Evolutionary conservation across 2,797 vertebrate species (phyloP).

Genomic region (Anguilla obscura): DNA sequence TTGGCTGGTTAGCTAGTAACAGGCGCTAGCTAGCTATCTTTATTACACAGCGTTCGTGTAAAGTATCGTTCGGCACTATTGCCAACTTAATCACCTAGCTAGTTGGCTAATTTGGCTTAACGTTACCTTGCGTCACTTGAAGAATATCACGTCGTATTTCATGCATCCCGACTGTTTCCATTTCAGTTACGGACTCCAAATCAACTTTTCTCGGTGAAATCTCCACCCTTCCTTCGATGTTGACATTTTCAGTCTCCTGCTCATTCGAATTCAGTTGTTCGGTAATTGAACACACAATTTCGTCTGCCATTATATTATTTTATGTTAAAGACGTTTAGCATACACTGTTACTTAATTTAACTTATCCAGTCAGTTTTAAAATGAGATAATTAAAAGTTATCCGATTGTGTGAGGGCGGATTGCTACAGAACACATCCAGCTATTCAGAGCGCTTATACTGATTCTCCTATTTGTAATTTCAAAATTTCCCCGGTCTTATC

Average conservation of each 20-base stretch:
- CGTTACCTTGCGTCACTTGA: constrained; percentile 41
- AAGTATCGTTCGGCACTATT: not conserved
- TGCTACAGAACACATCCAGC: not conserved
- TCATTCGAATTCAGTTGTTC: not conserved
- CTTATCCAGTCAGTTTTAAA: not conserved
- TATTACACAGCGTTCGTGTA: not conserved
- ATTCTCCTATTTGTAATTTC: constrained; percentile 38
- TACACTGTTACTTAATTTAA: not conserved
- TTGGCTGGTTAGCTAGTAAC: too few relatives aligned
- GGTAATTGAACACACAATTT: not conserved
- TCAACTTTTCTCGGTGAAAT: not conserved
- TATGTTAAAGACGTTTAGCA: not conserved
- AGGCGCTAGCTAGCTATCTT: too few relatives aligned
- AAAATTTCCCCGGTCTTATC: constrained; percentile 53
- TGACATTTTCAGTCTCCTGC: not conserved
- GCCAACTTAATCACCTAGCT: not conserved
- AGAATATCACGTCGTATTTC: not conserved
- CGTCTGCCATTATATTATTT: constrained; percentile 23
- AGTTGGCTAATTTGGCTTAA: not conserved
- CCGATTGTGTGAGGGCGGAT: not conserved
- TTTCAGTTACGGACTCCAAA: constrained; percentile 48
- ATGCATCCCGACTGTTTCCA: constrained; percentile 20
- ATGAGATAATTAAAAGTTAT: not conserved
- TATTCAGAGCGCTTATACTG: not conserved
- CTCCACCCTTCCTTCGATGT: constrained; percentile 1